Base-by-base conservation (phyloP, 1,140 invertebrate species). In the Daktulosphaira vitifoliae region DNA sequence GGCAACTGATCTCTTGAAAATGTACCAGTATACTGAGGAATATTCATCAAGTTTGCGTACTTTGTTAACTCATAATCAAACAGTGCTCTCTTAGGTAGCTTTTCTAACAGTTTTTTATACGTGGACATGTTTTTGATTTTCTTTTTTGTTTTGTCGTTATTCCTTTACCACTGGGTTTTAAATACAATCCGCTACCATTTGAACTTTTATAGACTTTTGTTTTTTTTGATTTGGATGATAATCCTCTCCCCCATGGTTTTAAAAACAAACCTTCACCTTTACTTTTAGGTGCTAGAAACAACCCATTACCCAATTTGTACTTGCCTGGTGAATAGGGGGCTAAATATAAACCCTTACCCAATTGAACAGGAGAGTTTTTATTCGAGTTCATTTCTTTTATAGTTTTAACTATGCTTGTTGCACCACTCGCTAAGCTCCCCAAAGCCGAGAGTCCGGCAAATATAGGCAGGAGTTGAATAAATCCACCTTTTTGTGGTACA, bases 141-240 rank as follows among this genome's bases (percentile, higher is more conserved):
- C 4, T n/a, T 44, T 44, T 44, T 18, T n/a, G 7, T 44, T 44
- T 44, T 44, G 15, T 15, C 20, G 16, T 4, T 44, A n/a, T 18
- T 7, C 33, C 33, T 37, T 20, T 51, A 33, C 64, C 39, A 33
- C 64, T 42, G 4, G 46, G 66, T 51, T 48, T 67, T 50, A 67
- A 48, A 39, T 64, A 67, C 25, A 67, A 33, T 22, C 54, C 66
- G 9, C 49, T 13, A 26, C 66, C 33, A 7, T 37, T n/a, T n/a
- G n/a, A n/a, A n/a, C n/a, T n/a, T n/a, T n/a, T n/a, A n/a, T n/a
- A n/a, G n/a, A n/a, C n/a, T n/a, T n/a, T n/a, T n/a, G n/a, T 44
- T 18, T 6, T n/a, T 44, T 44, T 44, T 18, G 7, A 5, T 44
- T 44, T 44, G 16, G 15, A 5, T 44, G 16, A 18, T 44, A n/a